phyloP scores from a whole-genome alignment of 2,888 invertebrate species.

The Eupithecia pulchellata region DNA sequence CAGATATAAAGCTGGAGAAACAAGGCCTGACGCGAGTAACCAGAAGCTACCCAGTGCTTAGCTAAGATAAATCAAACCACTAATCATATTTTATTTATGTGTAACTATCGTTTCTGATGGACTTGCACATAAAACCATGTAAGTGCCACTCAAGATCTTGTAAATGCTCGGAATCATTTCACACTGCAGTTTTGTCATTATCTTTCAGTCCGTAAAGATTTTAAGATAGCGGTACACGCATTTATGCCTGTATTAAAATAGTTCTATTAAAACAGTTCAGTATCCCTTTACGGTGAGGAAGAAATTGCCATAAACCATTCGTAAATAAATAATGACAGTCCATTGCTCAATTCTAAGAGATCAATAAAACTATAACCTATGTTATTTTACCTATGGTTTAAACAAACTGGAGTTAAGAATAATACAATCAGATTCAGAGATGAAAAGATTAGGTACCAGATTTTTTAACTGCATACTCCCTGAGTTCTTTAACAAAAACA shows the following conservation, averaged over 20 bases:
- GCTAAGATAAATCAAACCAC: constrained; percentile 26
- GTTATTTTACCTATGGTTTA: constrained; percentile 8
- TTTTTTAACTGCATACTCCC: background rate
- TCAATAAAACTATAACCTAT: constrained; percentile 41
- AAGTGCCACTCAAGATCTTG: constrained; percentile 30
- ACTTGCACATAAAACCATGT: constrained; percentile 30
- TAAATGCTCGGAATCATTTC: constrained; percentile 31
- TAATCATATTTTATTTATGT: constrained; percentile 32
- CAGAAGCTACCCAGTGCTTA: constrained; percentile 27
- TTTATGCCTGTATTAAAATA: constrained; percentile 51
- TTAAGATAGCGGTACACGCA: constrained; percentile 42
- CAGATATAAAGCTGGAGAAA: constrained; percentile 6
- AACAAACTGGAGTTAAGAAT: background rate
- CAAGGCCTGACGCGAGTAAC: constrained; percentile 18
- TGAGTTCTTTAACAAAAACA: constrained; percentile 1
- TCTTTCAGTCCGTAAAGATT: constrained; percentile 29
- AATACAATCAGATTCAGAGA: background rate
- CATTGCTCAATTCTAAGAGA: constrained; percentile 60
- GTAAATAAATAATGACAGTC: constrained; percentile 62
- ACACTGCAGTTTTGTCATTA: constrained; percentile 37
- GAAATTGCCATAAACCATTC: constrained; percentile 64
- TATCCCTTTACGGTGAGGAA: constrained; percentile 66
- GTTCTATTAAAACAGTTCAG: constrained; percentile 56
- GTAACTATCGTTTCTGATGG: constrained; percentile 30
- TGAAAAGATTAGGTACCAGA: background rate